phyloP scores from a whole-genome alignment of 2,113 vertebrate species.

The Plotosus lineatus region DNA sequence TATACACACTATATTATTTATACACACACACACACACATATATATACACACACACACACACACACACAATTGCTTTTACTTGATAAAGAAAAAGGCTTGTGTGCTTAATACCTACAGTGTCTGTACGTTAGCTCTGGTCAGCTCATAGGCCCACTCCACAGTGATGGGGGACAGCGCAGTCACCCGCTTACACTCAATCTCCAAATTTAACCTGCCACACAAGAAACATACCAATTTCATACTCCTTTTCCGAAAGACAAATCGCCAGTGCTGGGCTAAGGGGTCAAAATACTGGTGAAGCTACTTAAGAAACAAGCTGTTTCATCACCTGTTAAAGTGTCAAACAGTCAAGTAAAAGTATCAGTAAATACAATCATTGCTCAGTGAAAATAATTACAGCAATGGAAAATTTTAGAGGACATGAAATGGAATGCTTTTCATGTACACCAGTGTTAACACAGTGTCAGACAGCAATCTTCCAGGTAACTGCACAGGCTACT shows the following conservation, averaged over 20 bases:
- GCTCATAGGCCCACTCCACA: constrained; percentile 92
- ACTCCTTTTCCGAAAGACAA: neutral
- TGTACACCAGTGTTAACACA: neutral
- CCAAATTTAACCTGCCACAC: constrained; percentile 78
- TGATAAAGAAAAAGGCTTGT: neutral
- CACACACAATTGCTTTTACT: neutral
- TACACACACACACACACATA: too few relatives aligned
- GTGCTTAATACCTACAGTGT: constrained; percentile 77
- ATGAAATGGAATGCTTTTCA: neutral
- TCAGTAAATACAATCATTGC: neutral
- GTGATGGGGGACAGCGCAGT: constrained; percentile 80
- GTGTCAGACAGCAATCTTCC: neutral
- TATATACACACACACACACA: too few relatives aligned
- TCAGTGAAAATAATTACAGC: constrained; percentile 12
- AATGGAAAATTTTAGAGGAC: neutral
- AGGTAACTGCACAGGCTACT: neutral
- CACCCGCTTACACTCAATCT: constrained; percentile 87
- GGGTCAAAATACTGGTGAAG: neutral
- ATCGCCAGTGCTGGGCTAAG: neutral
- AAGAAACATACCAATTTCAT: neutral
- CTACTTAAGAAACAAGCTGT: neutral
- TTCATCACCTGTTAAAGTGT: neutral
- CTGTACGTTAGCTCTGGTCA: constrained; percentile 94
- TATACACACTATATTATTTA: too few relatives aligned
- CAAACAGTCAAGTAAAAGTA: constrained; percentile 16